A percentile compares a stretch with the other conserved stretches of the same genome.
These are phyloP conservation scores for Caenorhabditis wallacei DNA, from an alignment of 2,888 invertebrate genomes.

Conservation along the genomic window DNA sequence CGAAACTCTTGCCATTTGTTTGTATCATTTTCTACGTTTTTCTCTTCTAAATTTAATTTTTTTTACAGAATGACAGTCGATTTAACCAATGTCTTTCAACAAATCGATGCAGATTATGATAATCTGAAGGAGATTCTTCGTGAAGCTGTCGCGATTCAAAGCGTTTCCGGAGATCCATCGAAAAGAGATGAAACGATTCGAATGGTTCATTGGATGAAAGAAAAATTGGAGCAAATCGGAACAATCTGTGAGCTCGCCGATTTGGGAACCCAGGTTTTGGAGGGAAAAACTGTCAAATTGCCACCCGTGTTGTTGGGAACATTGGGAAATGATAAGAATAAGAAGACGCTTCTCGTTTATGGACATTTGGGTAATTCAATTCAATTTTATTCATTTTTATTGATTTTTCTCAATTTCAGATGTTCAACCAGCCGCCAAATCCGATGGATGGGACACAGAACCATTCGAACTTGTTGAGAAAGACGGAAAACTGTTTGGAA, in stretches of 20 bases:
- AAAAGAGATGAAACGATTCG: conserved; percentile 89
- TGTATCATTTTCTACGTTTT: conserved; percentile 10
- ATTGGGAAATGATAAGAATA: conserved; percentile 89
- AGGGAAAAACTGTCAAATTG: conserved; percentile 70
- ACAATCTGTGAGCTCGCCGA: conserved; percentile 67
- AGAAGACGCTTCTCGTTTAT: conserved; percentile 95
- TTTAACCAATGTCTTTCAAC: conserved; percentile 54
- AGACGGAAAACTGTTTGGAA: conserved; percentile 92
- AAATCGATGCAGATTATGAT: conserved; percentile 63
- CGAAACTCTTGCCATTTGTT: conserved; percentile 21
- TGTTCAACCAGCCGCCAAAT: conserved; percentile 74
- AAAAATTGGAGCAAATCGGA: conserved; percentile 66
- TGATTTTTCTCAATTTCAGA: conserved; percentile 53
- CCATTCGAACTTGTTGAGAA: conserved; percentile 93
- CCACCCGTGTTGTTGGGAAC: conserved; percentile 80
- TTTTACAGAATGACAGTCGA: conserved; percentile 50
- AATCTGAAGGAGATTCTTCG: conserved; percentile 65
- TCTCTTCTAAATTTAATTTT: no score
- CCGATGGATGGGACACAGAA: conserved; percentile 93
- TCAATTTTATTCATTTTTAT: conserved; percentile 86
- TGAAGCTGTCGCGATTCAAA: conserved; percentile 93
- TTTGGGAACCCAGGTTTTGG: conserved; percentile 68
- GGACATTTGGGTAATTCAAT: conserved; percentile 93
- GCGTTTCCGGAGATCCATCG: conserved; percentile 94
- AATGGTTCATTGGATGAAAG: conserved; percentile 90